Percentiles rank a stretch among this genome's conserved stretches.
phyloP scores from a whole-genome alignment of 2,797 vertebrate genomes.

The Gymnoscopelus braueri region DNA sequence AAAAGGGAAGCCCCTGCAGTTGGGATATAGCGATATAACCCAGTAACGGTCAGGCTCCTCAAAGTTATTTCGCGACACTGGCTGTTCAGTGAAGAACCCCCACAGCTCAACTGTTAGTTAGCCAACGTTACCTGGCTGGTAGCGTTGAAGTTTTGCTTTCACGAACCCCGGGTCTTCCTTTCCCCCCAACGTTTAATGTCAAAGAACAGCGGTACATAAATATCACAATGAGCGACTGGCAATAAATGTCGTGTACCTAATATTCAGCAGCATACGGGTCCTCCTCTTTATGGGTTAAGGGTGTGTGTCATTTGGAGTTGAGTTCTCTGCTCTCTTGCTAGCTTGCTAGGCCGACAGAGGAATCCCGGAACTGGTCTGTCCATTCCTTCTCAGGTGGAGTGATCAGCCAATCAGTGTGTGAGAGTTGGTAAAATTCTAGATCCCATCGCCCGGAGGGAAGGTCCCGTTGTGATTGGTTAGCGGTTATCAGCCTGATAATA shows the following conservation, averaged over 20 bases:
- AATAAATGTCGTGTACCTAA: constrained; percentile 29
- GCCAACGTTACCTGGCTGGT: constrained; percentile 61
- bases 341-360: constrained; percentile 72
- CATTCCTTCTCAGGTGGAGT: constrained; percentile 58
- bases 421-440: neutral
- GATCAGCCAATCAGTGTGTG: constrained; percentile 60
- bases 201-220: neutral
- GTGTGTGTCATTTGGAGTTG: constrained; percentile 55
- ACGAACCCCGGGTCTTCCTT: constrained; percentile 24
- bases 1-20: neutral
- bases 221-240: neutral
- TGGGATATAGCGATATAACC: no score
- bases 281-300: constrained; percentile 23
- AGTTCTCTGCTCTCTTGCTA: constrained; percentile 64
- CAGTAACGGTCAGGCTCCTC: neutral
- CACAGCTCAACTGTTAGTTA: constrained; percentile 50
- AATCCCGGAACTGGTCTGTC: constrained; percentile 74
- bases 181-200: neutral
- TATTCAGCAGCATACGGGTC: constrained; percentile 4
- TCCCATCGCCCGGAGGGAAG: no score
- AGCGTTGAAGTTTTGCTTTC: constrained; percentile 30
- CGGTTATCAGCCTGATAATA: no score
- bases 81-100: constrained; percentile 44
- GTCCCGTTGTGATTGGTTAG: no score
- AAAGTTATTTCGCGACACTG: constrained; percentile 69